Conservation (phyloP, 2,113 vertebrate genomes). For the Ceuthmochares aereus region DNA sequence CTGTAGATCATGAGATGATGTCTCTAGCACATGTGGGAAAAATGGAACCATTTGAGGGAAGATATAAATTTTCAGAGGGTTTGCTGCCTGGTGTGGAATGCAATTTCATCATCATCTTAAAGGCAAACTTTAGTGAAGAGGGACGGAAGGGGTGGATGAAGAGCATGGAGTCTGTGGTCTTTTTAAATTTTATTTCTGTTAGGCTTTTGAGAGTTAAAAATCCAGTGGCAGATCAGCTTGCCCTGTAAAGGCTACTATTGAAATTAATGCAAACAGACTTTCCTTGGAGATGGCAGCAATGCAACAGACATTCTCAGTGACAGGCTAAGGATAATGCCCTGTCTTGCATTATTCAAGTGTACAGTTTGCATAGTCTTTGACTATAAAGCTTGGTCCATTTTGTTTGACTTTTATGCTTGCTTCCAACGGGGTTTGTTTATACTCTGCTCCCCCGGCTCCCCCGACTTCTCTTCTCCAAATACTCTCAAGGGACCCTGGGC, state of each 20-base stretch:
- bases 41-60: slow-evolving; percentile 46
- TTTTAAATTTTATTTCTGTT: not conserved
- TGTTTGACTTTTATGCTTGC: not conserved
- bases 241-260: not conserved
- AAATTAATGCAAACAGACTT: slow-evolving; percentile 1
- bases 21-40: slow-evolving; percentile 60
- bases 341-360: slow-evolving; percentile 16
- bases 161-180: fast-evolving
- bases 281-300: not conserved
- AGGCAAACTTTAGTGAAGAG: slow-evolving; percentile 17
- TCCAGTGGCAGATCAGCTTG: not conserved
- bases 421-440: slow-evolving; percentile 7
- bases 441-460: not conserved
- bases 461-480: not conserved
- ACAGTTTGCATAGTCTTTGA: slow-evolving; percentile 10
- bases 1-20: slow-evolving; percentile 66
- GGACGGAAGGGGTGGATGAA: not conserved
- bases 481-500: not conserved
- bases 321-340: not conserved
- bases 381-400: not conserved
- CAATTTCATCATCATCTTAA: slow-evolving; percentile 38
- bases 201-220: slow-evolving; percentile 23
- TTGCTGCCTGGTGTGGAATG: slow-evolving; percentile 24
- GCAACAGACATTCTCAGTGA: not conserved
- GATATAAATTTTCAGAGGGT: slow-evolving; percentile 40